Percentiles rank a stretch among this genome's conserved stretches.
Conservation (phyloP, 2,888 invertebrate species). For the Conops quadrifasciatus region DNA sequence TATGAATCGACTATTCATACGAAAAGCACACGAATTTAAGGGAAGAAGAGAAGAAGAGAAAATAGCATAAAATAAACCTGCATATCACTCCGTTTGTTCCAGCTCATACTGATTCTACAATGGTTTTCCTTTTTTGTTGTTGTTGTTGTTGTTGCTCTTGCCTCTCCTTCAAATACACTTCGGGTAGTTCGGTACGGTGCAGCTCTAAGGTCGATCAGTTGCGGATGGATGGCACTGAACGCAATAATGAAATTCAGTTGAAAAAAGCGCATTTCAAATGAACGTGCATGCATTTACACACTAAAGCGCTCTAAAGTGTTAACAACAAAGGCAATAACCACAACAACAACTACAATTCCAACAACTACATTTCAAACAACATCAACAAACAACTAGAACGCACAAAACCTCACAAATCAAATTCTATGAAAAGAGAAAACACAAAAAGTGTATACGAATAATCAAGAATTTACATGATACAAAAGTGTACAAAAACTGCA, state of each 20-base stretch:
- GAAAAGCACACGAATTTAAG: too few species aligned
- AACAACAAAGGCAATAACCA: constrained; percentile 1
- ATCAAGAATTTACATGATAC: too few species aligned
- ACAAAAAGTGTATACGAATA: too few species aligned
- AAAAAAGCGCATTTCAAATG: constrained; percentile 35
- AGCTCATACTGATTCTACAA: background rate
- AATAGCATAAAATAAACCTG: background rate
- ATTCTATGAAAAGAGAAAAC: too few species aligned
- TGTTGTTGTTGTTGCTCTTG: constrained; percentile 1
- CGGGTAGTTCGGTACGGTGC: background rate
- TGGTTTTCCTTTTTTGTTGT: background rate
- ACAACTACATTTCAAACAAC: too few species aligned
- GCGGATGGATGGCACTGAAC: constrained; percentile 2
- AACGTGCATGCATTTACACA: constrained; percentile 38
- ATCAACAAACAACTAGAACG: too few species aligned
- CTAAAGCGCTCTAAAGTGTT: constrained; percentile 38
- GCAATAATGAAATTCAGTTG: constrained; percentile 37
- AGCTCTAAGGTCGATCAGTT: background rate
- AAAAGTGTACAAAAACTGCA: too few species aligned
- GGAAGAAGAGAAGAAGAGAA: constrained; percentile 33
- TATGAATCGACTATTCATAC: background rate
- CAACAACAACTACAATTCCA: constrained; percentile 3
- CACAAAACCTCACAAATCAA: too few species aligned
- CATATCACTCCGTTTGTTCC: background rate
- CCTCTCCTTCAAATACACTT: background rate